Conservation (phyloP, 2,888 invertebrate genomes). For the Polymixis lichenea region DNA sequence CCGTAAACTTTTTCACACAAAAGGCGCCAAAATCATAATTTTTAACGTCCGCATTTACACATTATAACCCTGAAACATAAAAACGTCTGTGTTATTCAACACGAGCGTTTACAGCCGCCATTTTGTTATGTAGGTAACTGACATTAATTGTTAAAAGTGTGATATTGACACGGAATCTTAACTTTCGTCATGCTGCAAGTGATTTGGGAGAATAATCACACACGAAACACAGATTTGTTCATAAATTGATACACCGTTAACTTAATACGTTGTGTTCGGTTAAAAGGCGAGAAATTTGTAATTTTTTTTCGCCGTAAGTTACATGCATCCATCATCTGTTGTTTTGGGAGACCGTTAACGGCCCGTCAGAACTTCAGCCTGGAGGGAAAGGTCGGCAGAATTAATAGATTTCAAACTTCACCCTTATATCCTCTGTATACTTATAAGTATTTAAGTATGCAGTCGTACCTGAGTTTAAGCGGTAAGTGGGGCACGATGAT, state of each 20-base stretch:
- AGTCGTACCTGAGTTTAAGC: conserved; percentile 30
- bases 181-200: conserved; percentile 69
- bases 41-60: conserved; percentile 44
- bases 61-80: conserved; percentile 57
- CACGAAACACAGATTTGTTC: conserved; percentile 75
- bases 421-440: conserved; percentile 33
- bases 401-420: conserved; percentile 69
- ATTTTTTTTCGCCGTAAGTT: conserved; percentile 75
- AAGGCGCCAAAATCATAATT: conserved; percentile 53
- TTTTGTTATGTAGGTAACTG: conserved; percentile 64
- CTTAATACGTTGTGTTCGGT: conserved; percentile 80
- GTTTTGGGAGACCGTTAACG: conserved; percentile 71
- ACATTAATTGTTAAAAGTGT: conserved; percentile 62
- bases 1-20: conserved; percentile 50
- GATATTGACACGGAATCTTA: conserved; percentile 68
- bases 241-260: conserved; percentile 82
- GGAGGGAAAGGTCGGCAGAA: conserved; percentile 65
- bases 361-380: conserved; percentile 53
- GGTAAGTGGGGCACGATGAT: conserved; percentile 32
- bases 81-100: conserved; percentile 55
- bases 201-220: conserved; percentile 69
- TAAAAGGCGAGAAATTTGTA: conserved; percentile 87
- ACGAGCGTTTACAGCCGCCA: conserved; percentile 38
- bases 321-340: conserved; percentile 73
- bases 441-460: conserved; percentile 37